Base-by-base conservation (phyloP, 2,888 invertebrate genomes). In the Lasioglossum figueresi region DNA sequence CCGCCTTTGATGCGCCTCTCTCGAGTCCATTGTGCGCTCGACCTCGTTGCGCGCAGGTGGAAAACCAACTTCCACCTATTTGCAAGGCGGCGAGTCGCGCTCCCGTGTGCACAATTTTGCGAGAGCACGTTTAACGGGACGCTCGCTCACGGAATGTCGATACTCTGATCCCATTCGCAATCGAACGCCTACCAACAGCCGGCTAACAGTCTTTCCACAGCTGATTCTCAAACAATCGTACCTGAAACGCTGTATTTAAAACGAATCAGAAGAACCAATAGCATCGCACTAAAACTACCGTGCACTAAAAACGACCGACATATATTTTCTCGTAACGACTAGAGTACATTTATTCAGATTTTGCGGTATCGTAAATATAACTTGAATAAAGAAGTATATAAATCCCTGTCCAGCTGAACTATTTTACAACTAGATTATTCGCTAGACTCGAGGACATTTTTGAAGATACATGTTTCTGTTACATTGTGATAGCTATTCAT, bases 11-110 rank as follows among this genome's bases (percentile, higher is more conserved):
- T 66, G 59, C 63, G 52, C 66, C 66, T 68, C 77, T 75, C 48
- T 40, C 43, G 66, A 70, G 71, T 66, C 79, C 82, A 88, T 84
- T 84, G 83, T 86, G 59, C 56, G 34, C 45, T 59, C 80, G 89
- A 87, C 88, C 88, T 90, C 83, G 83, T 90, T 90, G 88, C 81
- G 81, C 88, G 75, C 86, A 88, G 84, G 76, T 90, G 90, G 88
- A 89, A 88, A 91, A 90, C 72, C 80, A 56, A 73, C 68, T 23
- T 43, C 52, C 68, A 23, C 12, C 73, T 40, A 43, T 56, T 74
- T 56, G 14, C 16, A 43, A 66, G n/a, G 14, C 52, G 40, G 27
- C 0, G 14, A 40, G 16, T 31, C 63, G 63, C 63, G 31, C 31
- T 63, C 63, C 63, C 63, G 63, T 63, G 31, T 59, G 59, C 59